Evolutionary conservation across 2,797 vertebrate species (phyloP).

Genomic region (Clamator glandarius): DNA sequence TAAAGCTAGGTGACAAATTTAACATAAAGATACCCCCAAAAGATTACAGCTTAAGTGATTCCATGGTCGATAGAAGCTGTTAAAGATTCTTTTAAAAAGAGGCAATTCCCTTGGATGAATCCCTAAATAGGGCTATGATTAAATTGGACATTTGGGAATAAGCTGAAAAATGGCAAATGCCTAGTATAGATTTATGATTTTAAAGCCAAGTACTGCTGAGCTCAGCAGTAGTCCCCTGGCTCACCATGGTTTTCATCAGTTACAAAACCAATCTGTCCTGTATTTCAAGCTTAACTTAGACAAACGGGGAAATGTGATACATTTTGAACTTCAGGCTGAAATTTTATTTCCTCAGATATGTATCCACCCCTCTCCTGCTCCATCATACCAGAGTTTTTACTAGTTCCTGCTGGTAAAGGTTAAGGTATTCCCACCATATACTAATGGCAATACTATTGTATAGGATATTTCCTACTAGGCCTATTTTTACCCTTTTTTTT

Average conservation of each 20-base stretch:
- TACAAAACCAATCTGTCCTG: constrained; percentile 39
- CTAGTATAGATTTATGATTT: constrained; percentile 9
- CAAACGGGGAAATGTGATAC: not conserved
- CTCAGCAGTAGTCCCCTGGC: constrained; percentile 45
- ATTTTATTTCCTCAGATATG: not conserved
- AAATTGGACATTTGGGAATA: constrained; percentile 49
- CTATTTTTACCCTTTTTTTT: not conserved
- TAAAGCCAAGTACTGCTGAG: constrained; percentile 44
- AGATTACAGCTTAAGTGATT: constrained; percentile 24
- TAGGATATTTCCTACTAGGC: not conserved
- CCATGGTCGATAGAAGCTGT: not conserved
- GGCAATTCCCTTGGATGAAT: constrained; percentile 42
- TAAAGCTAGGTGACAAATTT: not conserved
- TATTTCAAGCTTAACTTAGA: not conserved
- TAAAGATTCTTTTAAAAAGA: constrained; percentile 1
- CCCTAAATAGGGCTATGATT: constrained; percentile 49
- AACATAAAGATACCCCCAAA: not conserved
- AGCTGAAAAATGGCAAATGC: constrained; percentile 30
- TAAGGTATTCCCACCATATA: not conserved
- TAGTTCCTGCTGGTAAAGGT: not conserved
- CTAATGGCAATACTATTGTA: not conserved
- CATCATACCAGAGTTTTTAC: not conserved
- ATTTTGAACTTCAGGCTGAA: not conserved
- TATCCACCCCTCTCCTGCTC: not conserved
- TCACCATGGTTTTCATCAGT: not conserved